Base-by-base conservation (phyloP, 2,888 invertebrate species). In the Macropis europaea region DNA sequence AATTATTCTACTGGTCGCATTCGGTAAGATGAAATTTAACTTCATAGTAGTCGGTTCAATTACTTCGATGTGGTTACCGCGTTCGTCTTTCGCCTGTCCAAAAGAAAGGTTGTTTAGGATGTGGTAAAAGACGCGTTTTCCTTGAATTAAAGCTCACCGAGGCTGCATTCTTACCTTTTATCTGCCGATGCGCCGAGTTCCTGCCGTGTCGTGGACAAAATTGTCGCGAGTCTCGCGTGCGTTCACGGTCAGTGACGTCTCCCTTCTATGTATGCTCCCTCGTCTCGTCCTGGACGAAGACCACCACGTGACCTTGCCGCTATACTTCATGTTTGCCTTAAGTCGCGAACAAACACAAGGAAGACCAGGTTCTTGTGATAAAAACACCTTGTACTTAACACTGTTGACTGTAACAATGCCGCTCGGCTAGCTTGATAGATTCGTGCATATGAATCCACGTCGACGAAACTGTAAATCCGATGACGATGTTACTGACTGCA, bases 171-270 rank as follows among this genome's bases (percentile, higher is more conserved):
- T 59, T 72, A 64, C 73, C 71, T 32, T 59, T 63, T 63, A 72
- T 72, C 70, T 42, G 56, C 63, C 77, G 66, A 52, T 66, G 70
- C 53, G 34, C 48, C 59, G 56, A 60, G 76, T 63, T 48, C 56
- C 71, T 48, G 34, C 56, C 56, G 40, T 50, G 76, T 64, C 63
- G 59, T 43, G 48, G 57, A 54, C 60, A 59, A 81, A 80, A 81
- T 76, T 76, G 71, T 79, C 79, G 73, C 79, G 76, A 69, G 82
- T 64, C 71, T 72, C 69, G 73, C 73, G 71, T 70, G 82, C 73
- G 70, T 72, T 56, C 67, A 73, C 79, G 79, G 80, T 81, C 80
- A 80, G 82, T 82, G 79, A 81, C 82, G 80, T 82, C 74, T 79
- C 42, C 76, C 62, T 77, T 77, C 76, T 76, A 76, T 64, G 61